phyloP scores from a whole-genome alignment of 2,113 vertebrate genomes.

The Dolichallabes microphthalmus region DNA sequence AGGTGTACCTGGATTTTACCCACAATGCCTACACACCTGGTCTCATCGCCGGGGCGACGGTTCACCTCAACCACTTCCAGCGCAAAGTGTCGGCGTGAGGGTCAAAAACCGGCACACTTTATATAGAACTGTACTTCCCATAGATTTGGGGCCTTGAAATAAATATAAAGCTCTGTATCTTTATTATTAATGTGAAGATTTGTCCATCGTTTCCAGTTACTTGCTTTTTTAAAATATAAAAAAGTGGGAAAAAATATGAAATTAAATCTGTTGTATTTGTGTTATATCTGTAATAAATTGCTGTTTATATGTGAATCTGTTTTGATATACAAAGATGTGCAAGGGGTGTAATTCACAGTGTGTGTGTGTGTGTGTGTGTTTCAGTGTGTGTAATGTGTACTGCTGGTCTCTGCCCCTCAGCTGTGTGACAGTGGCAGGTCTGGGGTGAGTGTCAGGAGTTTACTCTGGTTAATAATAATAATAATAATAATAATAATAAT shows the following conservation, averaged over 20 bases:
- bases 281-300: neutral
- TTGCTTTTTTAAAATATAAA: neutral
- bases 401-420: constrained; percentile 70
- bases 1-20: constrained; percentile 73
- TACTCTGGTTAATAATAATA: neutral
- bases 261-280: neutral
- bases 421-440: constrained; percentile 57
- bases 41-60: constrained; percentile 75
- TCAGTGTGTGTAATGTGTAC: constrained; percentile 65
- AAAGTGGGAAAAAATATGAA: neutral
- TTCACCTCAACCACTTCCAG: constrained; percentile 76
- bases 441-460: constrained; percentile 37
- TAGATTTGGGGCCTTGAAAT: no score
- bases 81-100: constrained; percentile 67
- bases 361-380: constrained; percentile 44
- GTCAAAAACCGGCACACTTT: no score
- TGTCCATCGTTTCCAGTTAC: no score
- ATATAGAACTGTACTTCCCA: no score
- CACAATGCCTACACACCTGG: constrained; percentile 69
- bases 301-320: no score
- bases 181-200: neutral
- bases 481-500: no score
- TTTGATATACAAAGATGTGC: neutral
- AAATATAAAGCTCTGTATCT: no score
- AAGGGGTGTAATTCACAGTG: neutral